These are phyloP conservation scores for Leptopilina drosophilae DNA, from an alignment of 2,888 invertebrate species.

Conservation along the genomic window DNA sequence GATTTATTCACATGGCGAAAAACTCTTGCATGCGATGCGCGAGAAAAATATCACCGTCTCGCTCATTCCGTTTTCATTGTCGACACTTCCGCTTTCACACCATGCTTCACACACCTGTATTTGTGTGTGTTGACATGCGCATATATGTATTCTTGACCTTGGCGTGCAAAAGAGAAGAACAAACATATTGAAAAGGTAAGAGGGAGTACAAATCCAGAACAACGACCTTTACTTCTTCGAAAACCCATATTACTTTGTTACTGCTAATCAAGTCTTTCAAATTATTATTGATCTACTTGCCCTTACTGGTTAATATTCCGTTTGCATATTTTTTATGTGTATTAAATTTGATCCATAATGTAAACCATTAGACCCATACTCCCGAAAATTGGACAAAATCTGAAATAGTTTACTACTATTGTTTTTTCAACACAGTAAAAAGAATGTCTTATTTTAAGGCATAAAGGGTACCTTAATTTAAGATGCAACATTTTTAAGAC, in stretches of 20 bases:
- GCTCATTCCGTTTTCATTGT: conserved; percentile 29
- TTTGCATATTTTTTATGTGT: not conserved
- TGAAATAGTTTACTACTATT: too few relatives aligned
- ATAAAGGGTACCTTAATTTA: too few relatives aligned
- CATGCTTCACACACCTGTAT: too few relatives aligned
- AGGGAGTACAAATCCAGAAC: conserved; percentile 19
- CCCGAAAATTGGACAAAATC: too few relatives aligned
- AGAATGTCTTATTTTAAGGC: too few relatives aligned
- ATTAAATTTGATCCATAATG: too few relatives aligned
- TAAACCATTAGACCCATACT: too few relatives aligned
- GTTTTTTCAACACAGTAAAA: too few relatives aligned
- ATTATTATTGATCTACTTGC: conserved; percentile 14
- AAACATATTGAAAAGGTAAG: conserved; percentile 27
- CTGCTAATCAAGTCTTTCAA: not conserved
- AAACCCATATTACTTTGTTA: not conserved
- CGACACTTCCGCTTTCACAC: conserved; percentile 40
- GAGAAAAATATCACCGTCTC: conserved; percentile 33
- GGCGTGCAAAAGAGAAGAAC: conserved; percentile 29
- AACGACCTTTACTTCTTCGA: conserved; percentile 34
- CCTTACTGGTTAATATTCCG: not conserved
- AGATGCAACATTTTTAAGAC: too few relatives aligned
- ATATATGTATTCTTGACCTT: conserved; percentile 26
- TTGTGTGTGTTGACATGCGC: conserved; percentile 14
- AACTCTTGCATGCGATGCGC: not conserved
- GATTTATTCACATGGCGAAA: too few relatives aligned